Conservation (phyloP, 2,797 vertebrate genomes). For the Pteronotus mesoamericanus region DNA sequence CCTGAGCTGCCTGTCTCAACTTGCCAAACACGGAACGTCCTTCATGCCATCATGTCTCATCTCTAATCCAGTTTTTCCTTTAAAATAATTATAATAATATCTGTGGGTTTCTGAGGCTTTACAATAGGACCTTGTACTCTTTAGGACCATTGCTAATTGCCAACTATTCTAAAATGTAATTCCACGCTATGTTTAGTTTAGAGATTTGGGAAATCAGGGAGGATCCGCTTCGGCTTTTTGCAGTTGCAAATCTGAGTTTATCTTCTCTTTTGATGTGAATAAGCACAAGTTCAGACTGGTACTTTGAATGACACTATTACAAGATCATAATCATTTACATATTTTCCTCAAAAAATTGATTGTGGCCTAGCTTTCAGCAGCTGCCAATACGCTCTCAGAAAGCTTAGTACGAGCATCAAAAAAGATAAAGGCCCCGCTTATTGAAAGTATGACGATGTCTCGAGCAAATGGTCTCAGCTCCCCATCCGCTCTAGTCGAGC, state of each 20-base stretch:
- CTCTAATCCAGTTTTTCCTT: constrained; percentile 66
- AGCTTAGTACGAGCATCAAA: neutral
- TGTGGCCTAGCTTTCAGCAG: neutral
- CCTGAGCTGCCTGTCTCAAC: constrained; percentile 37
- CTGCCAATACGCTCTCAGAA: neutral
- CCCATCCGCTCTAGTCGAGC: rapidly evolving
- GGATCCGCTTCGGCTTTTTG: neutral
- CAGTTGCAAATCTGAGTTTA: neutral
- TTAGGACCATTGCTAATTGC: constrained; percentile 22
- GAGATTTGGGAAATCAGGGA: neutral
- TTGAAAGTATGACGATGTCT: neutral
- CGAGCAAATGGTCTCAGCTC: neutral
- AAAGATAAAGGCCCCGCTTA: neutral
- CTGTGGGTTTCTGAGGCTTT: neutral
- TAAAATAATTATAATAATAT: constrained; percentile 38
- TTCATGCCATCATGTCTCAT: neutral
- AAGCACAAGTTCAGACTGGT: neutral
- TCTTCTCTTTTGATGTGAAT: neutral
- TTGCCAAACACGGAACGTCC: neutral
- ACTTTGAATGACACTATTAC: neutral
- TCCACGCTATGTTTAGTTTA: neutral
- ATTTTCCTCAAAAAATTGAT: neutral
- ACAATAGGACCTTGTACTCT: neutral
- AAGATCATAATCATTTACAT: neutral
- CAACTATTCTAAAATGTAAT: neutral